Conservation (phyloP, 2,888 invertebrate genomes). For the Dioctria linearis region DNA sequence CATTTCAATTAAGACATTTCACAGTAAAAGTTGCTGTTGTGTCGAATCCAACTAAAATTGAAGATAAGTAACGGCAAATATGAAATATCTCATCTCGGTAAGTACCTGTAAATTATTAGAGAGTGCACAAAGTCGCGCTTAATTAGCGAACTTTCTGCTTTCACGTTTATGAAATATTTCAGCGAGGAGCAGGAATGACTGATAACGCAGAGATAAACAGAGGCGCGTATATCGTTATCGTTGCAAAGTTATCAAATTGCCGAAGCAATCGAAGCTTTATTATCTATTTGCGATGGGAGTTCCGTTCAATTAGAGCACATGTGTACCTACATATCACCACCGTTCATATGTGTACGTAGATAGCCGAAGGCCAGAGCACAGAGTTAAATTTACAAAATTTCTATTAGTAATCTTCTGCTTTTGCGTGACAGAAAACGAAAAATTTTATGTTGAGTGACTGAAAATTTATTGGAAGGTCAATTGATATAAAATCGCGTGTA, state of each 20-base stretch:
- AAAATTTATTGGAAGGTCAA: too few species aligned
- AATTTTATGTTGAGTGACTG: too few species aligned
- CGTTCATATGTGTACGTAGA: too few species aligned
- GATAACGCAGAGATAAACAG: neutral
- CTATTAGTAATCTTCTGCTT: too few species aligned
- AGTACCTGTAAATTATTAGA: neutral
- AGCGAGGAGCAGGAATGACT: neutral
- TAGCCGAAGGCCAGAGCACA: too few species aligned
- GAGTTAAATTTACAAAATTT: too few species aligned
- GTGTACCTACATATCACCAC: too few species aligned
- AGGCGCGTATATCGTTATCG: neutral
- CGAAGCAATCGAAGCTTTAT: slow-evolving; percentile 16
- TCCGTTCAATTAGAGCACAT: too few species aligned
- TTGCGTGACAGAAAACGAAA: too few species aligned
- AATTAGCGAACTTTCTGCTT: neutral
- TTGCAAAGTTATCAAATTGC: slow-evolving; percentile 31
- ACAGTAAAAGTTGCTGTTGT: neutral
- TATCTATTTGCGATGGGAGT: neutral
- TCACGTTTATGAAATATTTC: neutral
- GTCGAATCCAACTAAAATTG: neutral
- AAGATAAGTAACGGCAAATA: neutral
- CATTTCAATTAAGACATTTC: neutral
- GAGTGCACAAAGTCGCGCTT: neutral
- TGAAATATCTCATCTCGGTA: too few species aligned
- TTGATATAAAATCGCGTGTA: too few species aligned